Conservation (phyloP, 2,113 vertebrate genomes). For the Microtus montanus region DNA sequence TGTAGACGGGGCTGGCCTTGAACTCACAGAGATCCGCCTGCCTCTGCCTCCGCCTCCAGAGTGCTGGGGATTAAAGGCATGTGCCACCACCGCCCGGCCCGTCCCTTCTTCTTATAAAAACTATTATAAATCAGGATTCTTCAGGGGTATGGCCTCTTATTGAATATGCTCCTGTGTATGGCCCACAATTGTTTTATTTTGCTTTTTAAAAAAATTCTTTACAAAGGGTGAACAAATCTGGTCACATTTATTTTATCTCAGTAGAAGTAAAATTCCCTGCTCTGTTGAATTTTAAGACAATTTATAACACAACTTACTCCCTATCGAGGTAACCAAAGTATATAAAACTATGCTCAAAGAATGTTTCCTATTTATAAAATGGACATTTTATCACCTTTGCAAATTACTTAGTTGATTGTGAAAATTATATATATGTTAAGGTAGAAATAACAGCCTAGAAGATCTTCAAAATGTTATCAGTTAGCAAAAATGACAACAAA, state of each 20-base stretch:
- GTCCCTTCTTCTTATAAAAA: not conserved
- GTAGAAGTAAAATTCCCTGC: not conserved
- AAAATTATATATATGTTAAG: not conserved
- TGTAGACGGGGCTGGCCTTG: too few species aligned
- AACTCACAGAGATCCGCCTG: too few species aligned
- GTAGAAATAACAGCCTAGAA: not conserved
- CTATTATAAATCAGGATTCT: not conserved
- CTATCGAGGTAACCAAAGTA: not conserved
- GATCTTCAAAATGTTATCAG: not conserved
- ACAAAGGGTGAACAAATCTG: not conserved
- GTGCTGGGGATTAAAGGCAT: too few species aligned
- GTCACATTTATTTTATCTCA: not conserved
- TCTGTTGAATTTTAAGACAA: not conserved
- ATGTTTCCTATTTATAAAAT: constrained; percentile 16
- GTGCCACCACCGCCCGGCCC: too few species aligned
- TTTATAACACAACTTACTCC: not conserved
- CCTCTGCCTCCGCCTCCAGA: too few species aligned
- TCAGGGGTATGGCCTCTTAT: not conserved
- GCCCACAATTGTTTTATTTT: not conserved
- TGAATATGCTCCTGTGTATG: not conserved
- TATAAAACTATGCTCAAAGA: not conserved
- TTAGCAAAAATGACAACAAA: constrained; percentile 7
- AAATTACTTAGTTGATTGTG: not conserved
- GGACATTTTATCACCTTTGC: not conserved
- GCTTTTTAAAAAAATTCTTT: not conserved